A percentile compares a stretch with the other conserved stretches of the same genome.
Evolutionary conservation across 1,140 invertebrate genomes (phyloP).

Genomic region (Drosophila watanabei): DNA sequence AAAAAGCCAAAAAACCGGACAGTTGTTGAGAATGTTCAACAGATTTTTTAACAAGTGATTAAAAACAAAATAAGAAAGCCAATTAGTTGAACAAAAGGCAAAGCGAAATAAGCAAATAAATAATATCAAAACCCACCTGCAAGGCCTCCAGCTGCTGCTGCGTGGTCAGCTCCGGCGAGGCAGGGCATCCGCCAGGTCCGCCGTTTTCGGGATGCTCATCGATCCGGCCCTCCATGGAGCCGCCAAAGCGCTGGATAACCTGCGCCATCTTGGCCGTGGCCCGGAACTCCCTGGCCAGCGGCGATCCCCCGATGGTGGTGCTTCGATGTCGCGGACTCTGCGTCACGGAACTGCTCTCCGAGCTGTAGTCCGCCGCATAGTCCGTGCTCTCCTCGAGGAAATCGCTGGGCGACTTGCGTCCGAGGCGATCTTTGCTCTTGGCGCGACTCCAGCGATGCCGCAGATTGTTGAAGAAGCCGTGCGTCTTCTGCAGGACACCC

Average conservation of each 20-base stretch:
- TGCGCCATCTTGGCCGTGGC: slow-evolving; percentile 83
- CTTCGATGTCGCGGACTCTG: slow-evolving; percentile 89
- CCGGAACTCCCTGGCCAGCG: slow-evolving; percentile 73
- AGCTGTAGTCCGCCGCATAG: slow-evolving; percentile 91
- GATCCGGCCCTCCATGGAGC: slow-evolving; percentile 85
- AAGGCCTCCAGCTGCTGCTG: slow-evolving; percentile 59
- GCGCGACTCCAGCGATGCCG: slow-evolving; percentile 89
- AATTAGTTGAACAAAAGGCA: slow-evolving; percentile 15
- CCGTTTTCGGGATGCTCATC: slow-evolving; percentile 83
- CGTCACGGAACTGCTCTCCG: slow-evolving; percentile 90
- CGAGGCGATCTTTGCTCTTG: slow-evolving; percentile 87
- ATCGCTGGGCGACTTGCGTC: slow-evolving; percentile 86
- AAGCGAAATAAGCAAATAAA: slow-evolving; percentile 20
- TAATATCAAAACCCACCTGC: slow-evolving; percentile 52
- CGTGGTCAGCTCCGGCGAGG: slow-evolving; percentile 16
- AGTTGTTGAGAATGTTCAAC: slow-evolving; percentile 25
- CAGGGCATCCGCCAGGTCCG: not conserved
- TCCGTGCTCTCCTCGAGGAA: slow-evolving; percentile 88
- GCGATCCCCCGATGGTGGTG: slow-evolving; percentile 78
- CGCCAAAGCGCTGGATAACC: slow-evolving; percentile 80
- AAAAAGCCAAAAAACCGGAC: slow-evolving; percentile 33
- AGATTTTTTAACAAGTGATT: slow-evolving; percentile 25
- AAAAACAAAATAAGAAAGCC: slow-evolving; percentile 15
- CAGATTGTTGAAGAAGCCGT: slow-evolving; percentile 90
- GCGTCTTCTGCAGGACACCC: slow-evolving; percentile 90